phyloP scores from a whole-genome alignment of 2,113 vertebrate genomes.

The Taurulus bubalis region DNA sequence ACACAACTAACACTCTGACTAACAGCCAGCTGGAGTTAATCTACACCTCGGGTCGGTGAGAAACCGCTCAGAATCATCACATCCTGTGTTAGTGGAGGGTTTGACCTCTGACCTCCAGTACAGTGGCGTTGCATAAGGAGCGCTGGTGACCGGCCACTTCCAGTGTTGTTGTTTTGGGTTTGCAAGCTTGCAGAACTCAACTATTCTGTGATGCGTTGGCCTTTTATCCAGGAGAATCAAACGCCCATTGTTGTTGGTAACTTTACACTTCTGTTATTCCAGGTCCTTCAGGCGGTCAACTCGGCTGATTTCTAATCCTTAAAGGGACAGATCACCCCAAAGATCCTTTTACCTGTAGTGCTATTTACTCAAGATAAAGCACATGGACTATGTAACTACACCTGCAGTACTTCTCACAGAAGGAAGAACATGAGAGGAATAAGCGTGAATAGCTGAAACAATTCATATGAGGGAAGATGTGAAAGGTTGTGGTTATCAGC shows the following conservation, averaged over 20 bases:
- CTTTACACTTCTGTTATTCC: neutral
- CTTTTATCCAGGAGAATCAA: slow-evolving; percentile 19
- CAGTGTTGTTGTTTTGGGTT: neutral
- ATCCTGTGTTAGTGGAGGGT: slow-evolving; percentile 53
- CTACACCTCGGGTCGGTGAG: neutral
- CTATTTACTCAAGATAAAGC: neutral
- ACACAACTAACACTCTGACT: neutral
- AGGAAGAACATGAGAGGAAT: neutral
- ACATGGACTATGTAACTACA: neutral
- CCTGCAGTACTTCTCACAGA: neutral
- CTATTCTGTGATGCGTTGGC: slow-evolving; percentile 14
- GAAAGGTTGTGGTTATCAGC: slow-evolving; percentile 13
- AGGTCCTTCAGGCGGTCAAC: neutral
- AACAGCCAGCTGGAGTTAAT: neutral
- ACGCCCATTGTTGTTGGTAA: slow-evolving; percentile 24
- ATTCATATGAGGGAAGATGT: neutral
- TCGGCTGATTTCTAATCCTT: neutral
- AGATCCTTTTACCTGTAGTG: neutral
- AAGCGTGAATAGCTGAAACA: neutral
- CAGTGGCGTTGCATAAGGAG: slow-evolving; percentile 23
- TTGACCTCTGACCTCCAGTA: slow-evolving; percentile 36
- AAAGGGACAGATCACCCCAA: neutral
- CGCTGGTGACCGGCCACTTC: slow-evolving; percentile 15
- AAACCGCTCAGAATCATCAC: slow-evolving; percentile 16
- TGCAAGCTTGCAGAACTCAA: slow-evolving; percentile 15